Evolutionary conservation across 2,113 vertebrate genomes (phyloP), one percentile per base, ranked within the genome.

Genomic region (Leptocoma aspasia): DNA sequence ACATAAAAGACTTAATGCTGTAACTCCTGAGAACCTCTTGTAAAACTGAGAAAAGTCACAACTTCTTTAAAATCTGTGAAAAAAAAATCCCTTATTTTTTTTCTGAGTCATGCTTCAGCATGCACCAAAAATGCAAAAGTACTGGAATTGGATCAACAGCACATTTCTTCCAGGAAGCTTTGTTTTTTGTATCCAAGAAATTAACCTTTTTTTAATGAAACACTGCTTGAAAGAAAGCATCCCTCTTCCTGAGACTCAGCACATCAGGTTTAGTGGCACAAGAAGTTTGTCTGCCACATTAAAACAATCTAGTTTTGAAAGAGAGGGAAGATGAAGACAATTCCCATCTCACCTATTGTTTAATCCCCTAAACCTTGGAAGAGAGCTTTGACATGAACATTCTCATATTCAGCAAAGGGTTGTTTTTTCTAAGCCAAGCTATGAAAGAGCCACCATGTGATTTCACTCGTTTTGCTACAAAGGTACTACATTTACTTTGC

Each of bases 21-120:
- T n/a, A 94, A 93, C 82, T 87, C 88, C 82, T 90, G 82, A 95
- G 54, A 94, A 83, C 59, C 47, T 81, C 50, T 69, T 93, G 75
- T 20, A 35, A 86, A 95, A 88, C 94, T 87, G 33, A 94, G 61
- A 97, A 93, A 95, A 60, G 63, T 92, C 94, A 92, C 49, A 95
- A 85, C 54, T 94, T 86, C 60, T 86, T 82, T 52, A 79, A 50
- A 88, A 50, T 89, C 42, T 93, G 37, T 73, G 69, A 84, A 86
- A 88, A 86, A 91, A 95, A 45, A 94, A 27, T 39, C 35, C 69
- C 41, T 91, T 86, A 11, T 77, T 94, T 94, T 66, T 45, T 49
- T 95, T 95, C 88, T 88, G 72, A 69, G 71, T 15, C 31, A 94
- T 88, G 3, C 81, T 82, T 93, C 56, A 84, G 53, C 50, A 28